Evolutionary conservation across 1,140 invertebrate species (phyloP).

Genomic region (Glossosoma conforme): DNA sequence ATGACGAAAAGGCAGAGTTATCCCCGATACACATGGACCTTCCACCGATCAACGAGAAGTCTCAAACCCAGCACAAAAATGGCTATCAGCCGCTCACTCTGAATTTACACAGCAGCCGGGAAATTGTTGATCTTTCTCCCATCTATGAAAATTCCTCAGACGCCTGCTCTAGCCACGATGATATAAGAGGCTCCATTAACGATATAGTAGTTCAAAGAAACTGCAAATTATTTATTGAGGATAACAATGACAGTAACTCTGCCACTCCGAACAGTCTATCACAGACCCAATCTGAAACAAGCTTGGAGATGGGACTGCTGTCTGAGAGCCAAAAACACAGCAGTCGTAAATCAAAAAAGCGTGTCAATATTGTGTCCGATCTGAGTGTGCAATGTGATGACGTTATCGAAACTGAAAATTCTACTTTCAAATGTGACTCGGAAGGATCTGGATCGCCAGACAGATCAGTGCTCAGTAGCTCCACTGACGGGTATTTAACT

Average conservation of each 20-base stretch:
- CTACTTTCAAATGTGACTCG: constrained; percentile 45
- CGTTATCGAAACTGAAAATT: constrained; percentile 45
- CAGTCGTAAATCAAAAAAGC: constrained; percentile 51
- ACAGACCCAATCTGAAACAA: constrained; percentile 49
- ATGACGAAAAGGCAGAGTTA: constrained; percentile 43
- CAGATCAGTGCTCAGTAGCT: constrained; percentile 42
- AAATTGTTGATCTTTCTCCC: constrained; percentile 48
- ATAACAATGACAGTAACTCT: constrained; percentile 44
- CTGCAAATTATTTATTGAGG: constrained; percentile 41
- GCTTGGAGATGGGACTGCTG: constrained; percentile 46
- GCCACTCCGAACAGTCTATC: constrained; percentile 46
- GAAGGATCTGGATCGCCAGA: constrained; percentile 45
- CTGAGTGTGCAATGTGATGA: constrained; percentile 48
- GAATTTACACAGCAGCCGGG: constrained; percentile 41
- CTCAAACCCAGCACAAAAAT: constrained; percentile 39
- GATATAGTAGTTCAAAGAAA: constrained; percentile 42
- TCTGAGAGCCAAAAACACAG: constrained; percentile 49
- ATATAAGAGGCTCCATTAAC: constrained; percentile 38
- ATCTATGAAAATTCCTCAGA: constrained; percentile 51
- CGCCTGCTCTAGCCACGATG: constrained; percentile 48
- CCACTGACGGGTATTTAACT: constrained; percentile 53
- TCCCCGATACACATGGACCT: constrained; percentile 31
- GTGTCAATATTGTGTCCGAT: constrained; percentile 58
- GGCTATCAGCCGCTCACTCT: constrained; percentile 44
- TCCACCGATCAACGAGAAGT: constrained; percentile 24